Conservation (phyloP, 2,888 invertebrate genomes). For the Noctua comes region DNA sequence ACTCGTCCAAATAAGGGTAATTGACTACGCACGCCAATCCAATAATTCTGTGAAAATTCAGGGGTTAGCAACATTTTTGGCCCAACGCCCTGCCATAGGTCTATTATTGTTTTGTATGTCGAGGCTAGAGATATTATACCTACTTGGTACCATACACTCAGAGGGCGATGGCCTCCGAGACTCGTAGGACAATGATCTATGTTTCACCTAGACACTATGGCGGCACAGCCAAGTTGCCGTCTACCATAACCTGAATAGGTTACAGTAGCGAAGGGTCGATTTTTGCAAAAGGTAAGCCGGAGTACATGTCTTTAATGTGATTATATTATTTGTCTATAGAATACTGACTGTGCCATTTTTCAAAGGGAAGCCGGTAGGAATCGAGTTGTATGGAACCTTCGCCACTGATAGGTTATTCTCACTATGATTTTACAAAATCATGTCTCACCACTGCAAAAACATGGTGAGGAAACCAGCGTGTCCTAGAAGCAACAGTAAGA, state of each 20-base stretch:
- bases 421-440: not conserved
- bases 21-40: not conserved
- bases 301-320: too few relatives aligned
- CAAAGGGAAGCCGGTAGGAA: too few relatives aligned
- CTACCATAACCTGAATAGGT: not conserved
- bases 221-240: not conserved
- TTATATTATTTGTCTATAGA: too few relatives aligned
- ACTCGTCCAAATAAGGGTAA: not conserved
- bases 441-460: not conserved
- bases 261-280: too few relatives aligned
- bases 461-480: not conserved
- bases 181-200: not conserved
- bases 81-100: not conserved
- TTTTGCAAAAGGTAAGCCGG: too few relatives aligned
- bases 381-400: too few relatives aligned
- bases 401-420: too few relatives aligned
- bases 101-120: not conserved
- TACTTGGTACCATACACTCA: not conserved
- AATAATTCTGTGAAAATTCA: slow-evolving; percentile 4
- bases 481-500: not conserved
- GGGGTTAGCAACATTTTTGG: slow-evolving; percentile 36
- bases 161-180: not conserved
- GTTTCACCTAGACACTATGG: not conserved
- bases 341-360: too few relatives aligned
- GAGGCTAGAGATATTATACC: slow-evolving; percentile 2